Evolutionary conservation across 2,888 invertebrate species (phyloP).

Genomic region (Heliconius charithonia): DNA sequence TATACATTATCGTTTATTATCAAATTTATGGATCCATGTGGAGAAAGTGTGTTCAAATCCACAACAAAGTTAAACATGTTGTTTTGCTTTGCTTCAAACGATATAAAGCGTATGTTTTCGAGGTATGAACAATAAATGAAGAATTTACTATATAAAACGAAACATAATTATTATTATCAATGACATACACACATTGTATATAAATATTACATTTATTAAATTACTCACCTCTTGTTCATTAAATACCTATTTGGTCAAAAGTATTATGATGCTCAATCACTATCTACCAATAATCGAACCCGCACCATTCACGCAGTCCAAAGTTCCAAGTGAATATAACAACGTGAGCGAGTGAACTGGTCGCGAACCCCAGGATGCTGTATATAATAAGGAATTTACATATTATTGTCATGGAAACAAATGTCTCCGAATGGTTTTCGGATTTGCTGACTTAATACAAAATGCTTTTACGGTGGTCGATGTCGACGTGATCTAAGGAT

Average conservation of each 20-base stretch:
- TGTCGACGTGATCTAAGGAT: constrained; percentile 61
- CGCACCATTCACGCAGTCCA: not conserved
- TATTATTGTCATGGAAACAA: constrained; percentile 81
- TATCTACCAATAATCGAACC: not conserved
- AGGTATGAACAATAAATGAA: not conserved
- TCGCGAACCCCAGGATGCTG: constrained; percentile 29
- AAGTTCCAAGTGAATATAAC: not conserved
- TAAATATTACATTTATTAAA: not conserved
- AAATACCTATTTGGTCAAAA: not conserved
- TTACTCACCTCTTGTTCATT: not conserved
- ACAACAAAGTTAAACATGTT: not conserved
- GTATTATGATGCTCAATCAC: too few relatives aligned
- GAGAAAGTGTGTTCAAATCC: not conserved
- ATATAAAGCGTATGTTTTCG: not conserved
- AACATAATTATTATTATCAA: too few relatives aligned
- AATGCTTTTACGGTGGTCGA: constrained; percentile 74
- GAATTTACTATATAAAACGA: not conserved
- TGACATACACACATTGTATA: not conserved
- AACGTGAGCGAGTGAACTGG: constrained; percentile 9
- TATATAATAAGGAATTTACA: constrained; percentile 74
- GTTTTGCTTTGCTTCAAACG: not conserved
- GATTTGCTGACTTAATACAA: constrained; percentile 81
- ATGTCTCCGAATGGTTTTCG: constrained; percentile 78
- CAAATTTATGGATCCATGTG: not conserved
- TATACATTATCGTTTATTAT: too few relatives aligned